Evolutionary conservation across 2,888 invertebrate species (phyloP), one percentile per base, ranked within the genome.

Genomic region (Metalampra italica): DNA sequence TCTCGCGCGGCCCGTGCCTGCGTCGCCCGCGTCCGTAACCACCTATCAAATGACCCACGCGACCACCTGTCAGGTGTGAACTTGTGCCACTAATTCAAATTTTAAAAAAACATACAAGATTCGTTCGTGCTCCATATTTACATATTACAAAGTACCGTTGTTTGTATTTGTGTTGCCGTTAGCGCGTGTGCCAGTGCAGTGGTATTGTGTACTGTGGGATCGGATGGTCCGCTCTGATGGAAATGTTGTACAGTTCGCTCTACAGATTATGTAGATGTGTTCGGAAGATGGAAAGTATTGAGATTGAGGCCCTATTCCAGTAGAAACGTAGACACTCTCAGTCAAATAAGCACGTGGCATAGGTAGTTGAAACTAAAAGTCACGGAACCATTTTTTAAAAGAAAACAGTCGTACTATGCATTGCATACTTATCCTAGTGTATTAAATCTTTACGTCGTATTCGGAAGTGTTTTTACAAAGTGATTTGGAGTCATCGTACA

Each of bases 1-100:
- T 65, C 71, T 67, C 79, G 73, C 62, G 71, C 75, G 81, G 77
- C 74, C 83, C 75, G 78, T 82, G 81, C 79, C 73, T 66, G 68
- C 56, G 75, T 57, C 73, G 74, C 71, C 59, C 75, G 54, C 62
- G 54, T 56, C 50, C 41, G 15, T 50, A n/a, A 42, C 50, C 40
- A 53, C 62, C 57, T 55, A 56, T 54, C 59, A 51, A 61, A 66
- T 68, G 68, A 71, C 66, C 64, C 54, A 49, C 50, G 47, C 40
- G 42, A 44, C 38, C 52, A 66, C 56, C 62, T 69, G 68, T 77
- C 81, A 82, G 75, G 75, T 81, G 82, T 55, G 52, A 14, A 32
- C 47, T 15, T 39, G 22, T 32, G 32, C 15, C 62, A 63, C 59
- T 62, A 64, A 62, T 59, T 59, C 57, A 59, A 65, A 64, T 60